phyloP scores from a whole-genome alignment of 23 tunicate species.

The Corella eumyota region DNA sequence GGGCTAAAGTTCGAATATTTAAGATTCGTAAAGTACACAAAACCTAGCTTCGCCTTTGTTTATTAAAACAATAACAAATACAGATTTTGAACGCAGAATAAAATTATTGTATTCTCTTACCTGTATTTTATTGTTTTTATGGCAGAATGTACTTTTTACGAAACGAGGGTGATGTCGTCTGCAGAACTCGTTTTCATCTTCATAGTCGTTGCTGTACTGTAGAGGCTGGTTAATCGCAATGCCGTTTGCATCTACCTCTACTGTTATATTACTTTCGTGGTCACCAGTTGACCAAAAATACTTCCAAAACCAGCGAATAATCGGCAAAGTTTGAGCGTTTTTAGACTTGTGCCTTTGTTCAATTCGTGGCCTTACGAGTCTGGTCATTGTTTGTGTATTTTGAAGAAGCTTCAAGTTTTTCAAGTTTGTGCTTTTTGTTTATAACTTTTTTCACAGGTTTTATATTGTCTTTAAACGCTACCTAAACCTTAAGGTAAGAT shows the following conservation, averaged over 20 bases:
- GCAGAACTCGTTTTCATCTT: constrained; percentile 9
- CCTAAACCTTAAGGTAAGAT: too few species aligned
- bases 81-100: background rate
- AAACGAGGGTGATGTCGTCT: constrained; percentile 1
- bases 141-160: background rate
- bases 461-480: too few species aligned
- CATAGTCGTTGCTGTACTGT: background rate
- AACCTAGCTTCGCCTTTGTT: too few species aligned
- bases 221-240: background rate
- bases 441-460: too few species aligned
- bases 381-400: background rate
- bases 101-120: background rate
- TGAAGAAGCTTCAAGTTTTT: too few species aligned
- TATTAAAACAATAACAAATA: background rate
- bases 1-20: too few species aligned
- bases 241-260: too few species aligned
- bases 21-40: too few species aligned
- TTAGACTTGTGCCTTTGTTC: constrained; percentile 2
- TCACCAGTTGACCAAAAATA: constrained; percentile 7
- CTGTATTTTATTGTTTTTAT: constrained; percentile 1
- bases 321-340: background rate
- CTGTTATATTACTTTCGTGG: background rate
- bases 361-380: constrained; percentile 4
- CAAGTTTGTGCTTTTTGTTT: too few species aligned
- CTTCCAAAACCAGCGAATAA: constrained; percentile 8